A percentile compares a stretch with the other conserved stretches of the same genome.
These are phyloP conservation scores for Lithobates sylvaticus DNA, from an alignment of 2,797 vertebrate species.

Conservation along the genomic window DNA sequence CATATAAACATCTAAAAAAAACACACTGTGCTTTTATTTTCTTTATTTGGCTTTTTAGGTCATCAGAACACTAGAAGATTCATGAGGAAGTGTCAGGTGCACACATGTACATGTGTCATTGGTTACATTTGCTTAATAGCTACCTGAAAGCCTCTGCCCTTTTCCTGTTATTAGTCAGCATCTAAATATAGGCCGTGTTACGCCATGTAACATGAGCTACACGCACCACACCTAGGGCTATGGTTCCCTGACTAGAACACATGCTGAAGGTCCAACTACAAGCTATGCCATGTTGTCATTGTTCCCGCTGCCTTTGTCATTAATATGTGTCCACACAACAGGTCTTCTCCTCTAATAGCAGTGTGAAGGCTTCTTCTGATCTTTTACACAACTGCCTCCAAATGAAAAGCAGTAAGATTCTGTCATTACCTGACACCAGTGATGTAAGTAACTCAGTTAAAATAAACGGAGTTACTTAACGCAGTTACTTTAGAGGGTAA, in stretches of 20 bases:
- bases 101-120: not conserved
- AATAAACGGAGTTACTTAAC: too few species aligned
- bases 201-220: slow-evolving; percentile 48
- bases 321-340: not conserved
- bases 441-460: too few species aligned
- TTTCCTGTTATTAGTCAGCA: slow-evolving; percentile 46
- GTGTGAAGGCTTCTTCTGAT: not conserved
- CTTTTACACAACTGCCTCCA: not conserved
- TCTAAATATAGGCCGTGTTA: slow-evolving; percentile 37
- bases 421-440: not conserved
- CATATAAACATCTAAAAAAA: not conserved
- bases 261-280: not conserved
- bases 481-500: too few species aligned
- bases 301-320: not conserved
- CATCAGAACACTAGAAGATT: not conserved
- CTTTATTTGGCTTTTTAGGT: not conserved
- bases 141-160: not conserved
- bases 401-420: not conserved
- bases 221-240: slow-evolving; percentile 40
- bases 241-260: not conserved
- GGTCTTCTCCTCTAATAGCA: not conserved
- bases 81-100: not conserved
- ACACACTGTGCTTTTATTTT: not conserved
- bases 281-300: not conserved
- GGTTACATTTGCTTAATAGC: not conserved